A percentile compares a stretch with the other conserved stretches of the same genome.
phyloP scores from a whole-genome alignment of 2,888 invertebrate genomes.

The Eilema sororculum region DNA sequence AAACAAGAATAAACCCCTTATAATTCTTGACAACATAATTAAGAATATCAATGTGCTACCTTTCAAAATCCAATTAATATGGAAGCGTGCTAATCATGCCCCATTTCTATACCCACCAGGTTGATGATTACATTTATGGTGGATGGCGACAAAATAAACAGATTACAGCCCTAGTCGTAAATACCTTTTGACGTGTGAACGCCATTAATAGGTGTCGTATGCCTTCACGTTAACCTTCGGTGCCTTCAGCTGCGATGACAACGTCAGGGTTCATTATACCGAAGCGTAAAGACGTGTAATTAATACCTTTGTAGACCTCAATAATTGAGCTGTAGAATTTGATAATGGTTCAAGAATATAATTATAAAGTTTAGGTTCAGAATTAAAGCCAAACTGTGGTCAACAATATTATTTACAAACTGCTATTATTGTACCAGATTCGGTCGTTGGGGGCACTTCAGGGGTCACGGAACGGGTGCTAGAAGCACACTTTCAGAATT shows the following conservation, averaged over 20 bases:
- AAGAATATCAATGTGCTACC: slow-evolving; percentile 29
- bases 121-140: slow-evolving; percentile 58
- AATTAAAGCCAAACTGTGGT: background rate
- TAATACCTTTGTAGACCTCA: slow-evolving; percentile 21
- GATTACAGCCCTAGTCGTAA: slow-evolving; percentile 48
- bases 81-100: slow-evolving; percentile 52
- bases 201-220: slow-evolving; percentile 52
- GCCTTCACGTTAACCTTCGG: slow-evolving; percentile 26
- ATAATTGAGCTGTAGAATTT: background rate
- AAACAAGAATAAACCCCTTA: background rate
- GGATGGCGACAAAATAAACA: slow-evolving; percentile 55
- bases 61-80: slow-evolving; percentile 43
- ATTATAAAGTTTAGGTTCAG: background rate
- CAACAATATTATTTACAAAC: background rate
- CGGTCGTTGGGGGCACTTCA: no score
- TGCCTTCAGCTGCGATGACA: slow-evolving; percentile 44
- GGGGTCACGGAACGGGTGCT: no score
- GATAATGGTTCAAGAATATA: background rate
- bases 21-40: slow-evolving; percentile 19
- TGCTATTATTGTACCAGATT: background rate
- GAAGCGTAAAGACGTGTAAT: slow-evolving; percentile 25
- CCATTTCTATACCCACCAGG: slow-evolving; percentile 49
- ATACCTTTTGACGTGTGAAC: slow-evolving; percentile 54
- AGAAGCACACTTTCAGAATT: no score
- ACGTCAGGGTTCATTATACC: slow-evolving; percentile 35